Evolutionary conservation across 2,888 invertebrate genomes (phyloP).

Genomic region (Sussaba pulchella): DNA sequence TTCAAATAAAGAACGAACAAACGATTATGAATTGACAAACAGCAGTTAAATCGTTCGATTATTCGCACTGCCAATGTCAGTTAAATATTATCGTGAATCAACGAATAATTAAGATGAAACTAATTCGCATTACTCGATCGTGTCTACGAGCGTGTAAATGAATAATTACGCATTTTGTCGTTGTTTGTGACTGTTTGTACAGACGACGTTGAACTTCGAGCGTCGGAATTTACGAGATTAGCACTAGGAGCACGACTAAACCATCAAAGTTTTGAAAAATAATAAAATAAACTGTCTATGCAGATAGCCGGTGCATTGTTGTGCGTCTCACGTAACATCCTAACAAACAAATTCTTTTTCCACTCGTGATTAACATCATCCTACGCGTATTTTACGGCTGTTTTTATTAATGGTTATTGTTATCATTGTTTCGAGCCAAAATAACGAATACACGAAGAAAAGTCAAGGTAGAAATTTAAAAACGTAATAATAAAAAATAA

Average conservation of each 20-base stretch:
- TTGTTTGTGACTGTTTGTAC: not conserved
- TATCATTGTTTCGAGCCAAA: not conserved
- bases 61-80: not conserved
- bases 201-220: not conserved
- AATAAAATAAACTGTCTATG: constrained; percentile 74
- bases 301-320: constrained; percentile 76
- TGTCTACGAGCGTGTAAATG: constrained; percentile 2
- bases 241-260: constrained; percentile 27
- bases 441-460: not conserved
- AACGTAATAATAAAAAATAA: too few relatives aligned
- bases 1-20: not conserved
- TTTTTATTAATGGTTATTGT: constrained; percentile 27
- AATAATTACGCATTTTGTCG: not conserved
- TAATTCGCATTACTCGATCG: too few relatives aligned
- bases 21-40: not conserved
- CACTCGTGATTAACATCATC: constrained; percentile 13
- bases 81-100: not conserved
- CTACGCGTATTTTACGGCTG: constrained; percentile 17
- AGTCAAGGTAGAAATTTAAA: not conserved
- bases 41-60: not conserved
- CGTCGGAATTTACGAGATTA: constrained; percentile 16
- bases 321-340: constrained; percentile 64
- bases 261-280: constrained; percentile 62
- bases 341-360: constrained; percentile 20
- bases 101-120: too few relatives aligned